These are phyloP conservation scores for Acromyrmex heyeri DNA, from an alignment of 1,140 invertebrate species.

Conservation along the genomic window DNA sequence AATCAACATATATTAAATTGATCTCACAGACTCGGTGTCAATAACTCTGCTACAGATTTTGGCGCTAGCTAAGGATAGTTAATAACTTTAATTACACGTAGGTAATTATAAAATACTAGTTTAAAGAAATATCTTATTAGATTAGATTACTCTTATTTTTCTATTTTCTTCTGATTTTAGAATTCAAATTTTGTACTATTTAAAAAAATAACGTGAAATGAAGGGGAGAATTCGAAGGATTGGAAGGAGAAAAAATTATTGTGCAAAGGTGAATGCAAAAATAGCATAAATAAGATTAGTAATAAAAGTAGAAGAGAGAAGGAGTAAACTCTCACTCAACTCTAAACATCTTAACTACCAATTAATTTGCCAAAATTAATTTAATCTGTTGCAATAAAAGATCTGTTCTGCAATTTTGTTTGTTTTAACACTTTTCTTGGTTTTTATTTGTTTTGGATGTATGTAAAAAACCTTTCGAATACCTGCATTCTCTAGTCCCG, in stretches of 20 bases:
- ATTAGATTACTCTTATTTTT: neutral
- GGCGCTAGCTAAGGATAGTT: too few species aligned
- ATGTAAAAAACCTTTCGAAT: neutral
- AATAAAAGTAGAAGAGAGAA: slow-evolving; percentile 33
- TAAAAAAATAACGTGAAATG: neutral
- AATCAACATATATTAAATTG: too few species aligned
- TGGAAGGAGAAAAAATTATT: slow-evolving; percentile 11
- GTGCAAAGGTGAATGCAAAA: neutral
- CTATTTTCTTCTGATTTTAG: neutral
- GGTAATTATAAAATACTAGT: neutral
- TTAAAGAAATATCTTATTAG: neutral
- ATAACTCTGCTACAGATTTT: too few species aligned
- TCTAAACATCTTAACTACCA: slow-evolving; percentile 82
- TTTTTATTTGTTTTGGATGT: neutral
- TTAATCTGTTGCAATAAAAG: slow-evolving; percentile 82
- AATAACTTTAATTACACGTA: neutral
- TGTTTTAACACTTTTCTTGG: slow-evolving; percentile 5
- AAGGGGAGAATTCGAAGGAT: neutral
- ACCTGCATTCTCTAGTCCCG: neutral
- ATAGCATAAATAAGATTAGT: slow-evolving; percentile 1
- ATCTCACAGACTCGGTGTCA: too few species aligned
- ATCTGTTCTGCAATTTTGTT: slow-evolving; percentile 66
- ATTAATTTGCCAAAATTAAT: slow-evolving; percentile 83
- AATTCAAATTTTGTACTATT: neutral
- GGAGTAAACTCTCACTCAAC: slow-evolving; percentile 76